Conservation (phyloP, 2,888 invertebrate genomes). For the Sialis lutaria region DNA sequence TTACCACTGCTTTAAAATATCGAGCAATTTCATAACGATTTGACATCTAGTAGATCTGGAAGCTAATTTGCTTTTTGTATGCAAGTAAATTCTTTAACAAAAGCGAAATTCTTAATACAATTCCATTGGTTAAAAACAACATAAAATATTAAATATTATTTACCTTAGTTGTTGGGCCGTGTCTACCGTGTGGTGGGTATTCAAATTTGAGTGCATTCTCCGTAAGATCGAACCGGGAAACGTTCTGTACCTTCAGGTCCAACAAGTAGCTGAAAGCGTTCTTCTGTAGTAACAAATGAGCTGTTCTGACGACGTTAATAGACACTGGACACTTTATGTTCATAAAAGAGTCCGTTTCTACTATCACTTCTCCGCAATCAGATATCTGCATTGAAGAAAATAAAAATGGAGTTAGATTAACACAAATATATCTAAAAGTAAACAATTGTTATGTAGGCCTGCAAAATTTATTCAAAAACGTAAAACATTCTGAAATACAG, state of each 20-base stretch:
- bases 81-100: too few relatives aligned
- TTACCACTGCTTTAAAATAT: too few relatives aligned
- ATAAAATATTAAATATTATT: slow-evolving; percentile 14
- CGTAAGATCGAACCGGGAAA: slow-evolving; percentile 34
- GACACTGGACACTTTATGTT: slow-evolving; percentile 46
- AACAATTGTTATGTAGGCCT: too few relatives aligned
- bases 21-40: too few relatives aligned
- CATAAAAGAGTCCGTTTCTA: slow-evolving; percentile 45
- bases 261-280: slow-evolving; percentile 48
- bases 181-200: slow-evolving; percentile 29
- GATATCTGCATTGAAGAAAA: slow-evolving; percentile 24
- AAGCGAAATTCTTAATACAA: too few relatives aligned
- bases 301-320: slow-evolving; percentile 37
- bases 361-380: slow-evolving; percentile 36
- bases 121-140: too few relatives aligned
- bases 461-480: too few relatives aligned
- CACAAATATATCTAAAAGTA: too few relatives aligned
- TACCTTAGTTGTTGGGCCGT: slow-evolving; percentile 38
- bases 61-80: too few relatives aligned
- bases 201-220: slow-evolving; percentile 46
- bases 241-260: slow-evolving; percentile 37
- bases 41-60: too few relatives aligned
- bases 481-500: too few relatives aligned
- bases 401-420: too few relatives aligned
- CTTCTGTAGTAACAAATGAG: slow-evolving; percentile 38